Percentiles rank a stretch among this genome's conserved stretches.
phyloP scores from a whole-genome alignment of 2,113 vertebrate genomes.

The Petrocephalus microphthalmus region DNA sequence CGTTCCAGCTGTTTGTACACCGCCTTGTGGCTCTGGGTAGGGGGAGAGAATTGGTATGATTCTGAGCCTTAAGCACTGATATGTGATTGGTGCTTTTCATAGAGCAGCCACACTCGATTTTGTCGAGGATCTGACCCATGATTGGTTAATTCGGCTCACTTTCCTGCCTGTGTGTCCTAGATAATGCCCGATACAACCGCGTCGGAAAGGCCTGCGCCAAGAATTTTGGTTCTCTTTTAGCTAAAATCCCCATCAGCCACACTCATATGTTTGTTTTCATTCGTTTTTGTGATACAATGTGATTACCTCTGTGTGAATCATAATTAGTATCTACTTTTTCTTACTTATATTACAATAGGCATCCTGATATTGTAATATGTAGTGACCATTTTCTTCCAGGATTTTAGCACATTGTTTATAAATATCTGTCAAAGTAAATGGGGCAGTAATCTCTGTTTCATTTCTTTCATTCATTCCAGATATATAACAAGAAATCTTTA shows the following conservation, averaged over 20 bases:
- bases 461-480: not conserved
- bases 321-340: not conserved
- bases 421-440: not conserved
- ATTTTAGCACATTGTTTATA: not conserved
- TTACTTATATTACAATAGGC: not conserved
- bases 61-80: not conserved
- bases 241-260: not conserved
- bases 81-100: not conserved
- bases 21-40: not conserved
- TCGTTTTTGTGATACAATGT: not conserved
- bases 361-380: not conserved
- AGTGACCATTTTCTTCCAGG: not conserved
- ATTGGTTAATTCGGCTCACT: not conserved
- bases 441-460: not conserved
- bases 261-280: not conserved
- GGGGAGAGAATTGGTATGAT: not conserved
- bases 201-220: not conserved
- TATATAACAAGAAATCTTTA: not conserved
- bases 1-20: not conserved
- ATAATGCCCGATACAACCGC: not conserved
- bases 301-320: not conserved
- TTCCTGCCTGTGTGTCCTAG: not conserved
- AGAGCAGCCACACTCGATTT: not conserved
- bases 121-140: not conserved
- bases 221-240: not conserved